These are phyloP conservation scores for Busseola fusca DNA, from an alignment of 2,888 invertebrate genomes.

Conservation along the genomic window DNA sequence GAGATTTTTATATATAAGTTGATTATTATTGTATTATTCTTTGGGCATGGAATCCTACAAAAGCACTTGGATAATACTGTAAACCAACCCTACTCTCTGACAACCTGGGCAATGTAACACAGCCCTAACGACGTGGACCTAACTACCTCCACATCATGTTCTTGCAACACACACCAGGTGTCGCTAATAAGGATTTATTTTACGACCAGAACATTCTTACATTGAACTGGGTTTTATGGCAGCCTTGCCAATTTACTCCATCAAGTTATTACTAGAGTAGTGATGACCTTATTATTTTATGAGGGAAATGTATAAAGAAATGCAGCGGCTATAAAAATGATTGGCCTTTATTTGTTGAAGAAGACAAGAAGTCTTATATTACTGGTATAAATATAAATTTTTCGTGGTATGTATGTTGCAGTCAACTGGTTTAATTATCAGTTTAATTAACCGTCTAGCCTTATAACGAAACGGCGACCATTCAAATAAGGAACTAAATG, in stretches of 20 bases:
- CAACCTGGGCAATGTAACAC: slow-evolving; percentile 21
- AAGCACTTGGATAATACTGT: not conserved
- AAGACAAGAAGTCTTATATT: not conserved
- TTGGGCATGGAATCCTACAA: not conserved
- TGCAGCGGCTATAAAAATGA: not conserved
- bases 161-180: slow-evolving; percentile 49
- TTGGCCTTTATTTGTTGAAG: not conserved
- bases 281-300: not conserved
- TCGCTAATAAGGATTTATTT: slow-evolving; percentile 57
- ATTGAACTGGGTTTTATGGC: slow-evolving; percentile 56
- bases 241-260: slow-evolving; percentile 48
- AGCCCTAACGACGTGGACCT: slow-evolving; percentile 17
- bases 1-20: no score
- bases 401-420: no score
- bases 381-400: no score
- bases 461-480: no score
- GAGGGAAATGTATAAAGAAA: not conserved
- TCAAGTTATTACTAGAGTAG: slow-evolving; percentile 43
- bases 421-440: no score
- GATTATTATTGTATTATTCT: not conserved
- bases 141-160: slow-evolving; percentile 22
- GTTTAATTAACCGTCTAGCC: no score
- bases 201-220: slow-evolving; percentile 56
- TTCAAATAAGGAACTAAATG: no score
- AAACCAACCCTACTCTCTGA: not conserved